Percentiles rank a stretch among this genome's conserved stretches.
Conservation (phyloP, 2,797 vertebrate genomes). For the Ibycter americanus region DNA sequence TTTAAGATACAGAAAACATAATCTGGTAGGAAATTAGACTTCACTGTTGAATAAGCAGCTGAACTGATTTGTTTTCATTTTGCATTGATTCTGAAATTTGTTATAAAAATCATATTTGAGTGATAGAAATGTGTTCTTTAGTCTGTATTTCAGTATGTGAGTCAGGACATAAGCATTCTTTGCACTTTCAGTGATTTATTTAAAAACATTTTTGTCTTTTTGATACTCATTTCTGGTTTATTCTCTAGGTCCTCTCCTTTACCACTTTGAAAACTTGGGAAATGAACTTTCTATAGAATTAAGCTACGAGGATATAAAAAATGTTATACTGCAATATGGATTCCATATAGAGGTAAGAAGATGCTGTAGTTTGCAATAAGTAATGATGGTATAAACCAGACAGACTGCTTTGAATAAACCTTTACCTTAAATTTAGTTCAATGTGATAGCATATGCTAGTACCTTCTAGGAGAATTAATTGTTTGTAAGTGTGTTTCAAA, state of each 20-base stretch:
- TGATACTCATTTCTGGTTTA: neutral
- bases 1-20: neutral
- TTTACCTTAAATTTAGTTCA: neutral
- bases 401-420: neutral
- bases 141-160: neutral
- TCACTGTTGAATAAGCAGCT: neutral
- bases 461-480: neutral
- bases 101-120: neutral
- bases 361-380: neutral
- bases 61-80: neutral
- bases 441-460: neutral
- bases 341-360: constrained; percentile 91
- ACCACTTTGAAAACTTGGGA: constrained; percentile 98
- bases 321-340: constrained; percentile 88
- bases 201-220: neutral
- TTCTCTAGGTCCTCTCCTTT: constrained; percentile 89
- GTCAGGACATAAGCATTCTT: neutral
- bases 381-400: neutral
- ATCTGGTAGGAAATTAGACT: neutral
- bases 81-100: neutral
- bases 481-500: neutral
- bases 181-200: neutral
- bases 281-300: constrained; percentile 97
- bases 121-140: neutral
- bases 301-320: constrained; percentile 94